Evolutionary conservation across 2,113 vertebrate species (phyloP).

Genomic region (Epinephelus fuscoguttatus): DNA sequence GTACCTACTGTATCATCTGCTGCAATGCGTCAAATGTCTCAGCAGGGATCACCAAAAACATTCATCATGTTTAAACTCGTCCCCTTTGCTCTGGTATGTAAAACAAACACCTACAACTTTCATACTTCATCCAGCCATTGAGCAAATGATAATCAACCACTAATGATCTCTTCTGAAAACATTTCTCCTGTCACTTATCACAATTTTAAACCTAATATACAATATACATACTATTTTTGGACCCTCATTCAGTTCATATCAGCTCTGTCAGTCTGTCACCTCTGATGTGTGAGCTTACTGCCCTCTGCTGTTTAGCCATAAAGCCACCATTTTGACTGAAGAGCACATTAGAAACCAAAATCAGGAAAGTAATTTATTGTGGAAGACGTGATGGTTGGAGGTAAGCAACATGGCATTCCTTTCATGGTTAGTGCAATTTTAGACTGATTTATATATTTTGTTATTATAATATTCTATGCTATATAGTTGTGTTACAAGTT

Average conservation of each 20-base stretch:
- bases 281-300: constrained; percentile 20
- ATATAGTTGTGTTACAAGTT: too few species aligned
- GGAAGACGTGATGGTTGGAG: background rate
- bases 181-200: background rate
- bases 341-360: background rate
- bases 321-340: background rate
- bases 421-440: too few species aligned
- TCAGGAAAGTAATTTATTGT: background rate
- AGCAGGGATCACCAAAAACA: background rate
- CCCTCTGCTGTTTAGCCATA: constrained; percentile 56
- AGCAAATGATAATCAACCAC: background rate
- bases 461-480: too few species aligned
- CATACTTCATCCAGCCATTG: background rate
- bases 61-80: background rate
- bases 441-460: too few species aligned
- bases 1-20: background rate
- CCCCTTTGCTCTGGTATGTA: too few species aligned
- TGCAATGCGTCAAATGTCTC: background rate
- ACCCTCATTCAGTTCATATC: background rate
- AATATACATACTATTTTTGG: background rate
- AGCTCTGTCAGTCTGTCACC: background rate
- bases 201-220: background rate
- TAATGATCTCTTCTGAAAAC: background rate
- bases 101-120: background rate
- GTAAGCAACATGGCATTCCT: too few species aligned